Base-by-base conservation (phyloP, 1,140 invertebrate genomes). In the Zaprionus africanus region DNA sequence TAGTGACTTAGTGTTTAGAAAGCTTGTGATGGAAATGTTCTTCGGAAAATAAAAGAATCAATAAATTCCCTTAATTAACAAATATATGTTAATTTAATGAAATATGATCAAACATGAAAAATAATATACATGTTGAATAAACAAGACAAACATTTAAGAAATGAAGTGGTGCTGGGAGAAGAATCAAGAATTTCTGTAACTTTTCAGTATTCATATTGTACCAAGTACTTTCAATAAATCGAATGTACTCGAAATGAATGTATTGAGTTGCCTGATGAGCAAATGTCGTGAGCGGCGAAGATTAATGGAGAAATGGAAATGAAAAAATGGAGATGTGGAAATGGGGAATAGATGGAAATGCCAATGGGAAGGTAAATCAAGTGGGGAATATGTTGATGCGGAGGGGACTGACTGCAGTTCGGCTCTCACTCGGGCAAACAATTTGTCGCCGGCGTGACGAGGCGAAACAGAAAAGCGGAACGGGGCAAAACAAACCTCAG, bases 341-440 rank as follows among this genome's bases (percentile, higher is more conserved):
- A 54, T 64, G 49, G 61, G 11, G 19, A 24, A 60, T 46, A 46
- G n/a, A 46, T 34, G 24, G 41, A 24, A 31, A 28, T 46, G 59
- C n/a, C 4, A 64, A 54, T 41, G 62, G 76, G 31, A 51, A 41
- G 22, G 36, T 13, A 49, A 63, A 34, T 11, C 31, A 34, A 34
- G 9, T 11, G 26, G 41, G 60, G 65, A 46, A 43, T 28, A 2
- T 31, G 28, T 6, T 9, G 49, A 43, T 36, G 60, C 19, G 36
- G 11, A 24, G n/a, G 63, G 24, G 46, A 13, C 15, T 26, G 28
- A 13, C 46, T 43, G 57, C 28, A 36, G 28, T 26, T 34, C 41
- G 54, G 64, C 83, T 87, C 83, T 82, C 80, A 80, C 83, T 74
- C 53, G 46, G 41, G 38, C 31, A 72, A 82, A 75, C 77, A 80